Evolutionary conservation across 2,888 invertebrate genomes (phyloP).

Genomic region (Synanthedon andrenaeformis): DNA sequence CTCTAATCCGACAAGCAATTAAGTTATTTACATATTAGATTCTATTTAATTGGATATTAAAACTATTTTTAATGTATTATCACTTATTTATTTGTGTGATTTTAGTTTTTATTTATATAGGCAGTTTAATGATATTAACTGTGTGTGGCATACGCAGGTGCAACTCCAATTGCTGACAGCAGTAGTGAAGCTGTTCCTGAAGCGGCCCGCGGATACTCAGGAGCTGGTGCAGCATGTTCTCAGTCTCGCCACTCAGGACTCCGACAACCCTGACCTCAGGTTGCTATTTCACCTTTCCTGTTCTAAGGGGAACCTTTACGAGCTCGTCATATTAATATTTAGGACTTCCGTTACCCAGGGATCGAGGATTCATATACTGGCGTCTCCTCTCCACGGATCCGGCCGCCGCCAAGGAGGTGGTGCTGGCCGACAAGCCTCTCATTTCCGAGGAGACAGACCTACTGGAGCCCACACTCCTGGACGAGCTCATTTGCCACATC

Average conservation of each 20-base stretch:
- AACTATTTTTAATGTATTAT: no score
- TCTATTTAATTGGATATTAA: no score
- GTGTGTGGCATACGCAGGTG: constrained; percentile 51
- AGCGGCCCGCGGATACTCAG: constrained; percentile 98
- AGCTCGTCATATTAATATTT: no score
- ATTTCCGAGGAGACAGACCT: constrained; percentile 99
- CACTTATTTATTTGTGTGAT: no score
- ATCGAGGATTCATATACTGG: constrained; percentile 99
- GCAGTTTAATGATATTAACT: no score
- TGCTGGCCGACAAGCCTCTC: constrained; percentile 97
- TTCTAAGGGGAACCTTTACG: no score
- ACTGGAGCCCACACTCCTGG: constrained; percentile 95
- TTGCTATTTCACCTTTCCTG: constrained; percentile 8
- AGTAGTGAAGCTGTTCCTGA: constrained; percentile 97
- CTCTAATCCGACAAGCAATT: no score
- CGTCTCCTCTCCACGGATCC: constrained; percentile 98
- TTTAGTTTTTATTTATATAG: no score
- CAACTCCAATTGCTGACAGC: constrained; percentile 97
- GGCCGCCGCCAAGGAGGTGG: constrained; percentile 98
- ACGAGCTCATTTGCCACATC: constrained; percentile 98
- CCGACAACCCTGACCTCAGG: constrained; percentile 96
- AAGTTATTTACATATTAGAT: no score
- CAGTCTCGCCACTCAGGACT: constrained; percentile 87
- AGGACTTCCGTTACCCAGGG: constrained; percentile 60
- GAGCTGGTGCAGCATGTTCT: constrained; percentile 97